Base-by-base conservation (phyloP, 2,888 invertebrate species). In the Microctonus brassicae region DNA sequence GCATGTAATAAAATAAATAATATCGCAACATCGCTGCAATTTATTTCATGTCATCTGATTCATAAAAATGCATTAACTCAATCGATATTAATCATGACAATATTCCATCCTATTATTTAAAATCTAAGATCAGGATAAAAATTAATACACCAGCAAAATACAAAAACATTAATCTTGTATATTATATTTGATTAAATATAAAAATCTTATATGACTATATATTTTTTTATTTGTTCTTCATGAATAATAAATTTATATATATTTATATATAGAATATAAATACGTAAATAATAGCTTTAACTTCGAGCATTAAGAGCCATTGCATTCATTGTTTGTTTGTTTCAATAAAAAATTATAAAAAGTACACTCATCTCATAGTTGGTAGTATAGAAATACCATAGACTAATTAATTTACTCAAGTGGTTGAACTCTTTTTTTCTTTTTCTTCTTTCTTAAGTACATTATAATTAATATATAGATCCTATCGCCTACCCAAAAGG, bases 131-230 rank as follows among this genome's bases (percentile, higher is more conserved):
- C 24, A 29, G 33, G 47, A 1, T n/a, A 63, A 63, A 20, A 20
- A 33, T 36, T 26, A 24, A 69, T 13, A 20, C 26, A 52, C 17
- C 20, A 63, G 26, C 36, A 58, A 72, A 63, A 70, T 84, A 84
- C 84, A 81, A 85, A 85, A 85, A 84, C 84, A 85, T 85, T 80
- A 81, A 84, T 84, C 81, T 78, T 80, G 79, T 47, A 47, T 83
- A 80, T 82, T 81, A 80, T 83, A 84, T 77, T 84, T 82, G 78
- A 82, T 77, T 76, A 77, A 80, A 78, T 78, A 78, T 82, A 83
- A 83, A 84, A 79, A 74, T 78, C 80, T 82, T 83, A 84, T 69
- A 70, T 62, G 36, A 75, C 73, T 79, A 73, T 75, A 78, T 76
- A 70, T 71, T 79, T 58, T 42, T 17, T 39, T 29, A 72, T 78